phyloP scores from a whole-genome alignment of 2,113 vertebrate species.

The Daphoenositta chrysoptera region DNA sequence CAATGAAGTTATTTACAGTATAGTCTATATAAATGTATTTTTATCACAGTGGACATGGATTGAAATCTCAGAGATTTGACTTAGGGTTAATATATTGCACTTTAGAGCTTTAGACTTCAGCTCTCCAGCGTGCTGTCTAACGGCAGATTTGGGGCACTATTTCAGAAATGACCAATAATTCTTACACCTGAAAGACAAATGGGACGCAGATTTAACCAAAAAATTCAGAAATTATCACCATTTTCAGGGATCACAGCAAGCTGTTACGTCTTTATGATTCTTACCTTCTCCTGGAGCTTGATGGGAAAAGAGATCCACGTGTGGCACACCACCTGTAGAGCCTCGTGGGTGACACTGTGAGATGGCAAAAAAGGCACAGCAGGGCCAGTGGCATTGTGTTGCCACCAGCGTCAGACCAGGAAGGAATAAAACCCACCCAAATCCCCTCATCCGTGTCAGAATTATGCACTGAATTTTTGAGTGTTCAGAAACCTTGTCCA shows the following conservation, averaged over 20 bases:
- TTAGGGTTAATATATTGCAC: neutral
- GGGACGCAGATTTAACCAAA: neutral
- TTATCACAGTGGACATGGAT: neutral
- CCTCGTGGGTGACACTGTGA: rapidly evolving
- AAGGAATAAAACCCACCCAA: neutral
- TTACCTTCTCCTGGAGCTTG: neutral
- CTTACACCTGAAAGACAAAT: neutral
- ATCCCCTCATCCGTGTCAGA: rapidly evolving
- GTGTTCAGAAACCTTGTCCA: neutral
- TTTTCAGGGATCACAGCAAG: neutral
- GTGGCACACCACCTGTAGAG: neutral
- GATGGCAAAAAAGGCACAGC: neutral
- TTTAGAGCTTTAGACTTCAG: neutral
- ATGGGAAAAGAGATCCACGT: rapidly evolving
- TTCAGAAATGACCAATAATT: neutral
- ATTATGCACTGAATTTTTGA: neutral
- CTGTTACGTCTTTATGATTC: neutral
- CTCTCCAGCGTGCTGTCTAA: neutral
- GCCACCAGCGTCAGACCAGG: neutral
- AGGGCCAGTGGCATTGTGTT: neutral
- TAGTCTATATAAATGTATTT: neutral
- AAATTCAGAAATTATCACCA: neutral
- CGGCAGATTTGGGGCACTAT: neutral
- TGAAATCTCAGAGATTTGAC: neutral
- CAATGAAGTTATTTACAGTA: neutral